Percentiles rank a stretch among this genome's conserved stretches.
These are phyloP conservation scores for Perdix hodgsoniae DNA, from an alignment of 2,797 vertebrate species.

Conservation along the genomic window DNA sequence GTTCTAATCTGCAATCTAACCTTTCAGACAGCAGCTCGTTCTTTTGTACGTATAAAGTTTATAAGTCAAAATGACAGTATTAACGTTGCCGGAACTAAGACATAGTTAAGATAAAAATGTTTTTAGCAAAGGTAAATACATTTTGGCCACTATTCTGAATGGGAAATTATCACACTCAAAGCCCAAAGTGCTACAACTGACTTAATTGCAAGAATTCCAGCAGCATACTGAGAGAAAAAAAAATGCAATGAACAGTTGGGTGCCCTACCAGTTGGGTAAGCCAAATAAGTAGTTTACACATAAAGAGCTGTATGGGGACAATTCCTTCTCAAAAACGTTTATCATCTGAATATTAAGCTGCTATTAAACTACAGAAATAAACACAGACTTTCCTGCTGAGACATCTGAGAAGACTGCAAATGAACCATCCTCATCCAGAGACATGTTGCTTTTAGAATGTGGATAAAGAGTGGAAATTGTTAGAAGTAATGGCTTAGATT, in stretches of 20 bases:
- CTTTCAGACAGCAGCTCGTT: not conserved
- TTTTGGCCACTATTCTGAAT: not conserved
- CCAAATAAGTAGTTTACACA: not conserved
- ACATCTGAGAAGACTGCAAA: not conserved
- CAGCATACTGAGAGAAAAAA: not conserved
- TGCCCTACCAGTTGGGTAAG: not conserved
- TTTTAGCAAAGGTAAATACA: too few relatives aligned
- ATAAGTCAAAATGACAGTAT: not conserved
- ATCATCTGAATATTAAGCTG: not conserved
- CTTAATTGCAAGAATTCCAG: not conserved
- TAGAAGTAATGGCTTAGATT: fast-evolving
- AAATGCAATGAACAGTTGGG: not conserved
- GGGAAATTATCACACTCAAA: not conserved
- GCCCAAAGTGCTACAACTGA: not conserved
- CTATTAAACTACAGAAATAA: not conserved
- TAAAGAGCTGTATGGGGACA: not conserved
- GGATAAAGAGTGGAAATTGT: not conserved
- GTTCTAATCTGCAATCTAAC: not conserved
- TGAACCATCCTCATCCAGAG: not conserved
- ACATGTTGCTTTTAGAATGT: not conserved
- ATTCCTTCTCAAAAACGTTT: not conserved
- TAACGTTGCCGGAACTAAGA: not conserved
- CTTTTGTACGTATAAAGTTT: not conserved
- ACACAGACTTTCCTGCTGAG: not conserved
- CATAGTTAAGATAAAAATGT: not conserved